These are phyloP conservation scores for Sebastes hubbsi DNA, from an alignment of 2,797 vertebrate species.

Conservation along the genomic window DNA sequence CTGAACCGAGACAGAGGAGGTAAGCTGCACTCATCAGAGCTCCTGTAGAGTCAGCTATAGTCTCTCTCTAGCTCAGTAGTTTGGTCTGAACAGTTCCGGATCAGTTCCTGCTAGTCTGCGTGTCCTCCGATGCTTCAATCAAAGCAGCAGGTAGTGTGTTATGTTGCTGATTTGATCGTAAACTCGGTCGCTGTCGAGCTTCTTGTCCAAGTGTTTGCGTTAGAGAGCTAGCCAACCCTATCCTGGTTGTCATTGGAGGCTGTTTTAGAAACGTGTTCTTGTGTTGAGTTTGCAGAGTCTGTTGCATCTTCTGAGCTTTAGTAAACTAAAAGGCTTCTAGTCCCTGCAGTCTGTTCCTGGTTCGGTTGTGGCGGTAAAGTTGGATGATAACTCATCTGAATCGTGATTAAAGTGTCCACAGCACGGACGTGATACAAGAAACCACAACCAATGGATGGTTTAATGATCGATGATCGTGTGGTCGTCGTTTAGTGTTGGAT, in stretches of 20 bases:
- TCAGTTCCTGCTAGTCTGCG: rapidly evolving
- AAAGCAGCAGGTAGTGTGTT: background rate
- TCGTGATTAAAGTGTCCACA: background rate
- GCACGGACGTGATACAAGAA: rapidly evolving
- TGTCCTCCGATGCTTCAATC: rapidly evolving
- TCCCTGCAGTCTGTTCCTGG: background rate
- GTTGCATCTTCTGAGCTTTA: background rate
- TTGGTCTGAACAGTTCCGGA: rapidly evolving
- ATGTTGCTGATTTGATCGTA: background rate
- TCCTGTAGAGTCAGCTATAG: rapidly evolving
- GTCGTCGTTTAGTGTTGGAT: background rate
- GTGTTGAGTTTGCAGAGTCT: background rate
- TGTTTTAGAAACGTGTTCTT: background rate
- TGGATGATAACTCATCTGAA: background rate
- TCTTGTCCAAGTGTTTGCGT: no score
- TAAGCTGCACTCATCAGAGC: background rate
- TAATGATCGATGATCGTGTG: background rate
- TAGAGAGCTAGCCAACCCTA: background rate
- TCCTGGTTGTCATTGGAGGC: rapidly evolving
- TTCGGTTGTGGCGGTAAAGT: background rate
- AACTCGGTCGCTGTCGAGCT: background rate
- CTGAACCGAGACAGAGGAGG: background rate
- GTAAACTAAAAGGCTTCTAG: no score
- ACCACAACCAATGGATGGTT: rapidly evolving
- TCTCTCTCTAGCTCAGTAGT: no score